These are phyloP conservation scores for Erinaceus europaeus DNA, from an alignment of 2,113 vertebrate species.

Conservation along the genomic window DNA sequence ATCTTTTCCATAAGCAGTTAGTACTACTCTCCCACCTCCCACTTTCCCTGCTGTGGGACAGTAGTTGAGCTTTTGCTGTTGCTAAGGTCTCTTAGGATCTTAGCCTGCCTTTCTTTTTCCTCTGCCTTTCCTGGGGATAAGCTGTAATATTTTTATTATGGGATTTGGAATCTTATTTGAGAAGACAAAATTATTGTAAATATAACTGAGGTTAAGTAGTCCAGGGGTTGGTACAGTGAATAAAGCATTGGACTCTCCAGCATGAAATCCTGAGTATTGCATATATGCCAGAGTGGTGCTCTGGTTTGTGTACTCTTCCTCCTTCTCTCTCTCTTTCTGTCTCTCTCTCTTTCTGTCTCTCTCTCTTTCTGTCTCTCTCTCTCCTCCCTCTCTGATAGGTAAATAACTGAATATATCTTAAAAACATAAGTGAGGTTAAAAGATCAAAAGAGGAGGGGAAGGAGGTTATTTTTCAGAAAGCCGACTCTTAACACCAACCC, in stretches of 20 bases:
- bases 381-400: too few species aligned
- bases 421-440: constrained; percentile 15
- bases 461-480: not conserved
- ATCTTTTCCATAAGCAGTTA: not conserved
- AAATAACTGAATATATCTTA: too few species aligned
- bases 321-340: too few species aligned
- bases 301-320: too few species aligned
- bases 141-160: not conserved
- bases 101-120: not conserved
- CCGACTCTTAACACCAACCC: not conserved
- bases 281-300: too few species aligned
- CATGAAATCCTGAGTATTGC: too few species aligned
- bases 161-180: not conserved
- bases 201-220: not conserved
- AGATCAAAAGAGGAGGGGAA: constrained; percentile 12
- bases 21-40: not conserved
- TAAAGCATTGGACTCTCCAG: too few species aligned
- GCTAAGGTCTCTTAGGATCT: not conserved
- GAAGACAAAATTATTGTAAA: not conserved
- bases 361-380: too few species aligned
- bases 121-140: not conserved
- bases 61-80: not conserved
- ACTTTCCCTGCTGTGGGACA: too few species aligned
- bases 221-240: too few species aligned
- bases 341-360: too few species aligned